These are phyloP conservation scores for Spialia ferax DNA, from an alignment of 2,888 invertebrate genomes.

Conservation along the genomic window DNA sequence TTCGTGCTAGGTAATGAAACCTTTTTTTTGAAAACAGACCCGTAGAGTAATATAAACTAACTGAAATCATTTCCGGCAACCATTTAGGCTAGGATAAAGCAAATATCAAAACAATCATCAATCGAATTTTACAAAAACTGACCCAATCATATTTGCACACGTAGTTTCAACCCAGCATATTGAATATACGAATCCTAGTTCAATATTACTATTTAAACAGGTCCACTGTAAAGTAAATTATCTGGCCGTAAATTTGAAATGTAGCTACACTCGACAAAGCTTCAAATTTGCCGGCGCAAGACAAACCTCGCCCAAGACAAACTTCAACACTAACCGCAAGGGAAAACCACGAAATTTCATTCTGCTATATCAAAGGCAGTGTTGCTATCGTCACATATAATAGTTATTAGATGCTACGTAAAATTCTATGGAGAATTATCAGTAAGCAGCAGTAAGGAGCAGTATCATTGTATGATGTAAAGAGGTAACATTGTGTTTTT, in stretches of 20 bases:
- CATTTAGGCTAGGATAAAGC: no score
- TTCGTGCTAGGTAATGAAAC: no score
- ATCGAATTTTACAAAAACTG: not conserved
- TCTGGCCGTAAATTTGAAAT: slow-evolving; percentile 9
- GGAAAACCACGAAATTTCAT: slow-evolving; percentile 10
- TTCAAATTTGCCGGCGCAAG: slow-evolving; percentile 21
- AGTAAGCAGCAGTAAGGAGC: no score
- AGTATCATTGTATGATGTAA: no score
- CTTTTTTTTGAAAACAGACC: no score
- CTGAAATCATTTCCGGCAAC: no score
- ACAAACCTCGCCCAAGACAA: slow-evolving; percentile 20
- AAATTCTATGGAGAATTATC: not conserved
- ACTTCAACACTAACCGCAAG: slow-evolving; percentile 25
- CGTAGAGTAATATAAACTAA: no score
- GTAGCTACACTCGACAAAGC: slow-evolving; percentile 11
- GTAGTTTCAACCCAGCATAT: not conserved
- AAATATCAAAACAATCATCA: no score
- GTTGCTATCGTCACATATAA: not conserved
- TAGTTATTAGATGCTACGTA: not conserved
- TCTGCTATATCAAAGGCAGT: slow-evolving; percentile 15
- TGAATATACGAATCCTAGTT: not conserved
- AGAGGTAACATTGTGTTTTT: no score
- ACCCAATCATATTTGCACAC: not conserved
- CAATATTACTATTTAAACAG: not conserved
- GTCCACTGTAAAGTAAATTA: slow-evolving; percentile 1